Base-by-base conservation (phyloP, 2,888 invertebrate genomes). In the Drosophila rellima region DNA sequence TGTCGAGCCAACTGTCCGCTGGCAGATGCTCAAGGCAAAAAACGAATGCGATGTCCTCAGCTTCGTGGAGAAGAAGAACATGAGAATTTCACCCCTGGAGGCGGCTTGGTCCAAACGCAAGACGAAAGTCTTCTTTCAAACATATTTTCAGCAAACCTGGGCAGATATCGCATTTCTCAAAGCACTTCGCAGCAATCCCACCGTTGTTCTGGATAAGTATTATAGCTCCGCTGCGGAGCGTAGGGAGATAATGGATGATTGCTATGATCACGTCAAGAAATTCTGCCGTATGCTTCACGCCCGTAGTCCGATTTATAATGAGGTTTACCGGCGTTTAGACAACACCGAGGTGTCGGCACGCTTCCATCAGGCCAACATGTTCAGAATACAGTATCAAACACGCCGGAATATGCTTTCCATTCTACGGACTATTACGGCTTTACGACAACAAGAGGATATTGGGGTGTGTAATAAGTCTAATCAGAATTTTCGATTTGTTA, bases 291-390 rank as follows among this genome's bases (percentile, higher is more conserved):
- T 87, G 87, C 64, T 89, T 0, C 81, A 89, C 10, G 54, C 77
- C 0, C 81, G 90, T 1, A 81, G 75, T 17, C 89, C 89, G n/a
- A 56, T 90, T 23, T 89, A 82, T 44, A 85, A 78, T 5, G 72
- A 87, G 18, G 29, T 37, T 1, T 26, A 60, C 8, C 33, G 51
- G 2, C 65, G 66, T 0, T 61, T 55, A 13, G 52, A 54, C 0
- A 55, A 60, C 26, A 52, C 63, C 0, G 31, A 59, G 2, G 26
- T 55, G n/a, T 20, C 47, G 1, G 23, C 54, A 0, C 45, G 55
- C 5, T 50, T 63, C 13, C 74, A 67, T 13, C 71, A 90, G 13
- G 66, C 73, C 2, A 71, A 78, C 29, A 54, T 82, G 8, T 78
- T 51, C 17, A 66, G 88, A 3, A 71, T 89, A 5, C 90, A 88